phyloP scores from a whole-genome alignment of 2,797 vertebrate species.

The Poeciliopsis presidionis region DNA sequence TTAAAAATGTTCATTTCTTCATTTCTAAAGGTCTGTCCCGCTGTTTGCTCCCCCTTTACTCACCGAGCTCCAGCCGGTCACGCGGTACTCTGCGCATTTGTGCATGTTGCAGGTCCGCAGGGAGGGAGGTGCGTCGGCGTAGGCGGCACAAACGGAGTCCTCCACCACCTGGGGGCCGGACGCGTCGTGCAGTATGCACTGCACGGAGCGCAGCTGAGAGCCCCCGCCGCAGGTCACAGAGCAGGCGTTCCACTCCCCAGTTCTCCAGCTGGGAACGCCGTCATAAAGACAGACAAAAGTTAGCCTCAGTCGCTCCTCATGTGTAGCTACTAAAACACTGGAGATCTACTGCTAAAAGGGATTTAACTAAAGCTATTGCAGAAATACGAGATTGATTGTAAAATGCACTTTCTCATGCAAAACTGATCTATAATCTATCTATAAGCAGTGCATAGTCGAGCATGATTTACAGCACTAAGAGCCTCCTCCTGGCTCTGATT shows the following conservation, averaged over 20 bases:
- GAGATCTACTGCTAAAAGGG: neutral
- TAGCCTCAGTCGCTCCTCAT: neutral
- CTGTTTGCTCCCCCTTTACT: slow-evolving; percentile 39
- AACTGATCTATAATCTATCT: no score
- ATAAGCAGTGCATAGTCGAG: no score
- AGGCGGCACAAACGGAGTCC: slow-evolving; percentile 81
- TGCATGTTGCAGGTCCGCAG: slow-evolving; percentile 87
- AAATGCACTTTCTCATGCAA: no score
- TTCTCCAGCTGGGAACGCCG: slow-evolving; percentile 85
- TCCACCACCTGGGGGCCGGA: slow-evolving; percentile 81
- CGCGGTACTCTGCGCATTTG: slow-evolving; percentile 82
- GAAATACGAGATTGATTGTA: no score
- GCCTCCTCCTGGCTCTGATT: no score
- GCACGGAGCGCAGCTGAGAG: slow-evolving; percentile 87
- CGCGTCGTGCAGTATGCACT: slow-evolving; percentile 84
- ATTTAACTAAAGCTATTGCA: neutral
- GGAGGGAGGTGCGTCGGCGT: slow-evolving; percentile 78
- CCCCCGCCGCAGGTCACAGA: slow-evolving; percentile 90
- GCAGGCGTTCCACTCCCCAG: slow-evolving; percentile 88
- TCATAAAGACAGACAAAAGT: neutral
- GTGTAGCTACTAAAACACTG: neutral
- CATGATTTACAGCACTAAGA: no score
- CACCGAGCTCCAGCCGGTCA: slow-evolving; percentile 86
- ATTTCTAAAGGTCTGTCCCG: neutral
- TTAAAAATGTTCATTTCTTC: neutral